Percentiles rank a stretch among this genome's conserved stretches.
Evolutionary conservation across 2,797 vertebrate genomes (phyloP).

Genomic region (Neopelma chrysocephalum): DNA sequence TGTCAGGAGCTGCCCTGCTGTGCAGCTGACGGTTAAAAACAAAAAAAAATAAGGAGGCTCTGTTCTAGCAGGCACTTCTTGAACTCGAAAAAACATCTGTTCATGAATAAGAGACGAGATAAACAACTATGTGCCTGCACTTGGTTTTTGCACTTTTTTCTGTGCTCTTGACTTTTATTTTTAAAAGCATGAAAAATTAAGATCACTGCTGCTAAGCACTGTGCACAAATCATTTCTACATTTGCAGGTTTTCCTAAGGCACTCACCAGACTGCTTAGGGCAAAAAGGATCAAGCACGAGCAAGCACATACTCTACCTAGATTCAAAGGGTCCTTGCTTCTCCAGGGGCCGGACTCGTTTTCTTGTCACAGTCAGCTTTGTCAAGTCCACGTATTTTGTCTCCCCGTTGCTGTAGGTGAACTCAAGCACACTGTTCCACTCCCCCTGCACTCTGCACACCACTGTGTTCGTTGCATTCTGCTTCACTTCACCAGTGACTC

Average conservation of each 20-base stretch:
- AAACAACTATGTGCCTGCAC: neutral
- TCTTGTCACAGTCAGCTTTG: constrained; percentile 86
- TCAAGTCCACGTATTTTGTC: constrained; percentile 86
- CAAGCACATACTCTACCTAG: constrained; percentile 80
- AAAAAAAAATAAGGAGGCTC: neutral
- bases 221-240: neutral
- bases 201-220: neutral
- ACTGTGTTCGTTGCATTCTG: constrained; percentile 89
- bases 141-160: neutral
- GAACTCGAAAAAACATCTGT: neutral
- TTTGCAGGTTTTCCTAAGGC: neutral
- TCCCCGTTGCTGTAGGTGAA: constrained; percentile 90
- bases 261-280: neutral
- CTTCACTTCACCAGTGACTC: constrained; percentile 95
- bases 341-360: constrained; percentile 89
- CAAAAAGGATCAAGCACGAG: neutral
- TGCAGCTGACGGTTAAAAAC: neutral
- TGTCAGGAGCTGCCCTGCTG: neutral
- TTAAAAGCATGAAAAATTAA: neutral
- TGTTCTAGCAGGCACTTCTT: neutral
- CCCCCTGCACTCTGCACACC: constrained; percentile 93
- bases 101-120: neutral
- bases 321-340: constrained; percentile 91
- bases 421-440: constrained; percentile 95
- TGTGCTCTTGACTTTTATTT: neutral